Conservation (phyloP, 2,888 invertebrate genomes). For the Lasioglossum malachurum region DNA sequence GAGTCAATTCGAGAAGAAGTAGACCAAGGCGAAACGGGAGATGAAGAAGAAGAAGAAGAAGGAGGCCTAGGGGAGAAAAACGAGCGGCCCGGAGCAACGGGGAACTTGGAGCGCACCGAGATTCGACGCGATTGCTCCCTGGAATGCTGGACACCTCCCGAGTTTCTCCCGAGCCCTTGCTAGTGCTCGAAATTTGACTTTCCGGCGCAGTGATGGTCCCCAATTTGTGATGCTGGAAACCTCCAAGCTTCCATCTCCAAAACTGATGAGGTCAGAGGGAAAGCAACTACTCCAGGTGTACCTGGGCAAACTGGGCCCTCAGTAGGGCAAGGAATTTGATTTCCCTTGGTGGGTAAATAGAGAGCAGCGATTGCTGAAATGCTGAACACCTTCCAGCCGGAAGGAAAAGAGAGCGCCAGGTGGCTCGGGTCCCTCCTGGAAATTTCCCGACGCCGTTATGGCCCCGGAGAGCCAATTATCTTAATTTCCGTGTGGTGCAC, state of each 20-base stretch:
- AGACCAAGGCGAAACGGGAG: constrained; percentile 25
- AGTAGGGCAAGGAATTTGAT: no score
- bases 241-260: no score
- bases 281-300: no score
- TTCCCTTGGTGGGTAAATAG: no score
- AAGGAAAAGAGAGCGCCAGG: constrained; percentile 22
- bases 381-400: not conserved
- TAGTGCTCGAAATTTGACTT: not conserved
- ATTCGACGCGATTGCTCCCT: not conserved
- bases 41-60: constrained; percentile 16
- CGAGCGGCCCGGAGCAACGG: not conserved
- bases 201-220: not conserved
- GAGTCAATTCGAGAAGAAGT: constrained; percentile 61
- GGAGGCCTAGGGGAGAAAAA: not conserved
- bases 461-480: constrained; percentile 60
- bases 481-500: constrained; percentile 55
- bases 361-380: no score
- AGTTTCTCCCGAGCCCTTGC: not conserved
- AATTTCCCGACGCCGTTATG: constrained; percentile 30
- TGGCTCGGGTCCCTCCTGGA: not conserved
- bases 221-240: not conserved
- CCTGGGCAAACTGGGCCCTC: no score
- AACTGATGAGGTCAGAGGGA: no score
- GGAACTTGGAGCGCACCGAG: not conserved
- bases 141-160: not conserved